These are phyloP conservation scores for Pygoscelis antarcticus DNA, from an alignment of 2,113 vertebrate genomes.

Conservation along the genomic window DNA sequence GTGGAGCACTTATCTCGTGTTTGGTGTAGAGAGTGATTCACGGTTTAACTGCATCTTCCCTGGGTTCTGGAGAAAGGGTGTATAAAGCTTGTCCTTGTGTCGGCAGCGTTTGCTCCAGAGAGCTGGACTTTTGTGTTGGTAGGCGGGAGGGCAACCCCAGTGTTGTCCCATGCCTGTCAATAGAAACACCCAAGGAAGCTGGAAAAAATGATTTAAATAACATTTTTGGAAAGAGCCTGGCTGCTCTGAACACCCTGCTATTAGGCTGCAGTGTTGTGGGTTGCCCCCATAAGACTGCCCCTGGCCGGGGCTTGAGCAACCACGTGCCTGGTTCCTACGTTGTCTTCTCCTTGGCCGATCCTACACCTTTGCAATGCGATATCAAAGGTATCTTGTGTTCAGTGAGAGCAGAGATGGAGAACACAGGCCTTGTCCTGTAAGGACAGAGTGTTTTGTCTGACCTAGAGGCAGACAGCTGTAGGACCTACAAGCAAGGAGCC, in stretches of 20 bases:
- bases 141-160: background rate
- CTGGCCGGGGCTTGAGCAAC: background rate
- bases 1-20: background rate
- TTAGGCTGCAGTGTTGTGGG: background rate
- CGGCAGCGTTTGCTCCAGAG: rapidly evolving
- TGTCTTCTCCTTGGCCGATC: background rate
- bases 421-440: background rate
- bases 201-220: background rate
- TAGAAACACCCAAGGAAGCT: background rate
- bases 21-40: background rate
- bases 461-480: background rate
- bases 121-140: background rate
- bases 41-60: background rate
- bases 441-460: background rate
- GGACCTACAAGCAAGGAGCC: background rate
- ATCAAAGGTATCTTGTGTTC: background rate
- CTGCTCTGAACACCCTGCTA: background rate
- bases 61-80: background rate
- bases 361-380: background rate
- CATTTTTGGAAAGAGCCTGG: background rate
- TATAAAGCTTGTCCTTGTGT: background rate
- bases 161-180: background rate
- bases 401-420: background rate
- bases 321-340: background rate
- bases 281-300: background rate